Conservation (phyloP, 2,113 vertebrate species). For the Capreolus pygargus region DNA sequence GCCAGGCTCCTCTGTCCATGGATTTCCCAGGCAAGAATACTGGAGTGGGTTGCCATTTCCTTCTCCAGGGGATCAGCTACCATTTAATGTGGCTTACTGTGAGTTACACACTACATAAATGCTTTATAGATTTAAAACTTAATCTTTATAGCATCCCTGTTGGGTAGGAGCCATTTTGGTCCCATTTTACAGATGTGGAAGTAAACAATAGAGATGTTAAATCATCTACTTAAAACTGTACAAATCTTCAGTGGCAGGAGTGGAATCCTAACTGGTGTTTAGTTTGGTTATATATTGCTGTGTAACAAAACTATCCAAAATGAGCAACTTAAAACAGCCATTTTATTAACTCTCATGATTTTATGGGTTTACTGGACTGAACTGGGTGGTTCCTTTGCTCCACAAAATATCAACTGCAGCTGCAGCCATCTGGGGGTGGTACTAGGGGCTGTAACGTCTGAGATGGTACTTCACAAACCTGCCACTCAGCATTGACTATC, state of each 20-base stretch:
- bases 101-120: not conserved
- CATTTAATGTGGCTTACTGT: not conserved
- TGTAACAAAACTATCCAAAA: not conserved
- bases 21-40: not conserved
- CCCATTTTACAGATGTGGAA: not conserved
- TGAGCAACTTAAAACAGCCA: not conserved
- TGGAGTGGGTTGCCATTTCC: not conserved
- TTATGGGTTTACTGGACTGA: not conserved
- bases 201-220: not conserved
- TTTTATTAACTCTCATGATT: not conserved
- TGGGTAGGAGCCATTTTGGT: not conserved
- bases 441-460: not conserved
- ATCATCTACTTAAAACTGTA: not conserved
- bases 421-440: not conserved
- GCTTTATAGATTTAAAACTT: not conserved
- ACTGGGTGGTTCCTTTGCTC: not conserved
- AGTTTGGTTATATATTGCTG: not conserved
- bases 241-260: not conserved
- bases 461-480: not conserved
- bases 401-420: not conserved
- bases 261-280: not conserved
- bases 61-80: not conserved
- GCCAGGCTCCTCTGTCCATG: not conserved
- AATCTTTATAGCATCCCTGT: not conserved
- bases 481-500: not conserved